phyloP scores from a whole-genome alignment of 2,888 invertebrate species.

The Acronicta aceris region DNA sequence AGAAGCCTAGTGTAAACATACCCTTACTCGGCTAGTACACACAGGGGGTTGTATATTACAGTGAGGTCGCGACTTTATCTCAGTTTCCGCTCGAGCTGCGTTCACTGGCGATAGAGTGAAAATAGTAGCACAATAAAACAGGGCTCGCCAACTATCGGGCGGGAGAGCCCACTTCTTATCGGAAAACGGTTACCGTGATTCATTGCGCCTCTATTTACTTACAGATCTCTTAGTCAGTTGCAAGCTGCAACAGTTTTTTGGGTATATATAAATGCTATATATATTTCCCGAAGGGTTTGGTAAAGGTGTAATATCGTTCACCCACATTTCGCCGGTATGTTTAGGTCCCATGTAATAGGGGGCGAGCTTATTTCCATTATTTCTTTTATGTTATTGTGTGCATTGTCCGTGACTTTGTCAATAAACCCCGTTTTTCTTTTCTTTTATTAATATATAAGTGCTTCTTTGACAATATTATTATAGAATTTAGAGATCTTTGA shows the following conservation, averaged over 20 bases:
- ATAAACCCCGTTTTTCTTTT: no score
- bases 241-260: constrained; percentile 57
- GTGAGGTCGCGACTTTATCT: constrained; percentile 85
- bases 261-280: constrained; percentile 11
- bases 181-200: constrained; percentile 85
- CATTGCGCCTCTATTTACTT: constrained; percentile 81
- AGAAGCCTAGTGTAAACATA: not conserved
- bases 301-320: no score
- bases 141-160: constrained; percentile 76
- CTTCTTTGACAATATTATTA: no score
- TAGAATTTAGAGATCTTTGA: no score
- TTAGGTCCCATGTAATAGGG: no score
- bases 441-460: no score
- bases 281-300: no score
- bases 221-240: constrained; percentile 66
- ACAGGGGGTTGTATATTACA: constrained; percentile 78
- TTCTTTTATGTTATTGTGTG: no score
- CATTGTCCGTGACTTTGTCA: no score
- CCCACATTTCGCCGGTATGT: no score
- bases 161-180: constrained; percentile 61
- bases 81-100: constrained; percentile 84
- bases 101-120: constrained; percentile 83
- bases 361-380: no score
- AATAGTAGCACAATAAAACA: constrained; percentile 87
- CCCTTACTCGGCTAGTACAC: constrained; percentile 46